Evolutionary conservation across 2,797 vertebrate species (phyloP).

Genomic region (Alcedo quadribrachys): DNA sequence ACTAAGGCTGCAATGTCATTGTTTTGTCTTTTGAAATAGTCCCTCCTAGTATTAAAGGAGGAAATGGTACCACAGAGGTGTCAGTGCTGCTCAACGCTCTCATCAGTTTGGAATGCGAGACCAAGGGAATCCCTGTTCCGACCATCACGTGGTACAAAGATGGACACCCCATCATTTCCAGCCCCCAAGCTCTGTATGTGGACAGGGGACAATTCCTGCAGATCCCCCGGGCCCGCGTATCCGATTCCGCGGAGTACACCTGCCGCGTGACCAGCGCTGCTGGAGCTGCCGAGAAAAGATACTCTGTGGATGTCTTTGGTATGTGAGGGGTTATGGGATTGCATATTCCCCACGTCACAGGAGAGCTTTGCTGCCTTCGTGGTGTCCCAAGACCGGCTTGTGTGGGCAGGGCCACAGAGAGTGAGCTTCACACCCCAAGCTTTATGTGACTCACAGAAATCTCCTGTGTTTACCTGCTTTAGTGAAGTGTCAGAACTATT

Average conservation of each 20-base stretch:
- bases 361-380: not conserved
- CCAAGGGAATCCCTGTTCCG: constrained; percentile 88
- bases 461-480: not conserved
- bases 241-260: constrained; percentile 86
- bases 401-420: not conserved
- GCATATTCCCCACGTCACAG: not conserved
- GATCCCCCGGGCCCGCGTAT: constrained; percentile 84
- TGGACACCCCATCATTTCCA: constrained; percentile 80
- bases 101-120: constrained; percentile 91
- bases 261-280: constrained; percentile 86
- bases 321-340: constrained; percentile 15
- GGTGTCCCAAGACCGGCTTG: not conserved
- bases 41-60: constrained; percentile 92
- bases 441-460: not conserved
- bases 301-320: constrained; percentile 90
- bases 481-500: not conserved
- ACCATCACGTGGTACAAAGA: constrained; percentile 90
- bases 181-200: constrained; percentile 83
- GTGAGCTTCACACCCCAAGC: not conserved
- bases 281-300: constrained; percentile 87
- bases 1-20: not conserved
- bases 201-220: constrained; percentile 91
- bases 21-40: constrained; percentile 77
- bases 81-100: constrained; percentile 81
- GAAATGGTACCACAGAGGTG: constrained; percentile 86